Percentiles rank a stretch among this genome's conserved stretches.
Conservation (phyloP, 2,888 invertebrate genomes). For the Lycocerus yunnanus region DNA sequence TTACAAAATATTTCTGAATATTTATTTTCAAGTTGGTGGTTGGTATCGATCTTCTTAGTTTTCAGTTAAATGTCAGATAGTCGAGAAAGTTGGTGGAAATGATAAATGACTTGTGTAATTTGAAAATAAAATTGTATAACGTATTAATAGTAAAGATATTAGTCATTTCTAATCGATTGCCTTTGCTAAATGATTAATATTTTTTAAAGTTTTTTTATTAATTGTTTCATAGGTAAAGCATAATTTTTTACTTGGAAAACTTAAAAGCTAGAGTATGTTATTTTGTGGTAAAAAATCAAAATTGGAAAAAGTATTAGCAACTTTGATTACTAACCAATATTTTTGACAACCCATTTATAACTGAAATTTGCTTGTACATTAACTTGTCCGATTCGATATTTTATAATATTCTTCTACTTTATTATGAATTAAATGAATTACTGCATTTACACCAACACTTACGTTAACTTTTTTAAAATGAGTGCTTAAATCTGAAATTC, state of each 20-base stretch:
- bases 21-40: constrained; percentile 1
- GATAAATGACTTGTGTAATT: constrained; percentile 16
- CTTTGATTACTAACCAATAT: too few species aligned
- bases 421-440: too few species aligned
- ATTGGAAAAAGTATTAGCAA: background rate
- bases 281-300: background rate
- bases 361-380: too few species aligned
- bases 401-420: too few species aligned
- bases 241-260: background rate
- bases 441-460: too few species aligned
- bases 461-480: too few species aligned
- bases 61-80: constrained; percentile 11
- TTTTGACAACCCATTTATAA: too few species aligned
- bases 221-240: background rate
- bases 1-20: background rate
- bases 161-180: constrained; percentile 16
- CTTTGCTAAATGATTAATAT: constrained; percentile 14
- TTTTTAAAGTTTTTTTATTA: constrained; percentile 1
- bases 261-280: background rate
- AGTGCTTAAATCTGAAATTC: too few species aligned
- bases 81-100: constrained; percentile 12
- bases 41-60: background rate
- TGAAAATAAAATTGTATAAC: constrained; percentile 18
- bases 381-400: too few species aligned
- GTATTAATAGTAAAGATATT: constrained; percentile 16